A percentile compares a stretch with the other conserved stretches of the same genome.
phyloP scores from a whole-genome alignment of 2,113 vertebrate species.

The Oncorhynchus mykiss region DNA sequence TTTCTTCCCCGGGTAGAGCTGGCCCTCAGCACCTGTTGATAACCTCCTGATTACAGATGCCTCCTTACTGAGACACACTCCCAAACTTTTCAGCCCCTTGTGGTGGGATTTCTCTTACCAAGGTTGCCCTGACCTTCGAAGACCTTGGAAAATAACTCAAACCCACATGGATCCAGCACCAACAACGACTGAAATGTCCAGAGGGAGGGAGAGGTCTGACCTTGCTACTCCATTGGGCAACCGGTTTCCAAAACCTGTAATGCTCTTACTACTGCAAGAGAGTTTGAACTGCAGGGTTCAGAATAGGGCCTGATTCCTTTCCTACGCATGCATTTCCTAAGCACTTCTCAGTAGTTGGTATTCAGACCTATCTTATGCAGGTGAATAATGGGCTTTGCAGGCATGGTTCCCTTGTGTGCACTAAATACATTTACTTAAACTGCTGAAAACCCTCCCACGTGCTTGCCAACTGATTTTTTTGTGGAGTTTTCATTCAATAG shows the following conservation, averaged over 20 bases:
- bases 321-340: too few species aligned
- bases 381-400: too few species aligned
- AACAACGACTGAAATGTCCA: not conserved
- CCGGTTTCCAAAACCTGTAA: not conserved
- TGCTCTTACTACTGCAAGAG: not conserved
- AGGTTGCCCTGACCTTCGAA: not conserved
- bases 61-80: not conserved
- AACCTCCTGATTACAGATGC: not conserved
- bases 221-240: not conserved
- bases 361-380: too few species aligned
- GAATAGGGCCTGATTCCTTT: too few species aligned
- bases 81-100: not conserved
- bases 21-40: not conserved
- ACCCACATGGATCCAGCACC: not conserved
- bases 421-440: too few species aligned
- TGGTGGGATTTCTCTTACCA: not conserved
- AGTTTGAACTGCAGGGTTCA: too few species aligned
- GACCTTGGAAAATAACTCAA: not conserved
- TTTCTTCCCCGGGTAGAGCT: not conserved
- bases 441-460: too few species aligned
- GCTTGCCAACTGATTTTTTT: too few species aligned
- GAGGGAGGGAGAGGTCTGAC: not conserved
- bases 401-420: too few species aligned
- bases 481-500: too few species aligned
- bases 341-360: too few species aligned